Base-by-base conservation (phyloP, 2,888 invertebrate species). In the Ceriagrion tenellum region DNA sequence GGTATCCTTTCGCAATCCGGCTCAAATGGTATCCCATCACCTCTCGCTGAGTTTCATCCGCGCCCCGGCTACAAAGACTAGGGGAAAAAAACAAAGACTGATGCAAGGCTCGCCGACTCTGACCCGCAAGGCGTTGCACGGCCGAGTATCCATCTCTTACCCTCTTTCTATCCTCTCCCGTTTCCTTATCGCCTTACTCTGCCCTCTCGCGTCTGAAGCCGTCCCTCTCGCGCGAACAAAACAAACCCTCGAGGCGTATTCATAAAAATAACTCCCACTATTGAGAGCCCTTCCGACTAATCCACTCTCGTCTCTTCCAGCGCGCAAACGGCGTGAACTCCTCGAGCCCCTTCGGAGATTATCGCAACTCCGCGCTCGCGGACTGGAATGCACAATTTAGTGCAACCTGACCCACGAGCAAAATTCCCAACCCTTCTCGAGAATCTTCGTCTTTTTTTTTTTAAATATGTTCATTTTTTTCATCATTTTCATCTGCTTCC, bases 371-470 rank as follows among this genome's bases (percentile, higher is more conserved):
- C 16, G 81, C 35, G 30, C n/a, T 59, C 59, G 0, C 35, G 35
- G 30, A 81, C 81, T 81, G 81, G 81, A 81, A 81, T 81, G 81
- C 81, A 81, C 81, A 81, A 81, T 81, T 81, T 81, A 81, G 81
- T 81, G 81, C 81, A 81, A 35, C 81, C 81, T 18, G 81, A 35
- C 81, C 35, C 81, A 35, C 81, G 81, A 35, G 81, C 30, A 18
- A 81, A 74, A 74, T 30, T 74, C 30, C 16, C 74, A 56, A 59
- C 59, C 18, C 59, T 59, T 59, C 59, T 59, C 59, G 59, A 59
- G 13, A 16, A 10, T 16, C 12, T 12, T 12, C 12, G 12, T 56
- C 56, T 16, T 59, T 59, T 59, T 81, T 16, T 16, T 30, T 35
- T 30, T 16, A 0, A 81, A 69, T 6, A 13, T 59, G 30, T 35